Evolutionary conservation across 2,888 invertebrate species (phyloP).

Genomic region (Gymnoscelis rufifasciata): DNA sequence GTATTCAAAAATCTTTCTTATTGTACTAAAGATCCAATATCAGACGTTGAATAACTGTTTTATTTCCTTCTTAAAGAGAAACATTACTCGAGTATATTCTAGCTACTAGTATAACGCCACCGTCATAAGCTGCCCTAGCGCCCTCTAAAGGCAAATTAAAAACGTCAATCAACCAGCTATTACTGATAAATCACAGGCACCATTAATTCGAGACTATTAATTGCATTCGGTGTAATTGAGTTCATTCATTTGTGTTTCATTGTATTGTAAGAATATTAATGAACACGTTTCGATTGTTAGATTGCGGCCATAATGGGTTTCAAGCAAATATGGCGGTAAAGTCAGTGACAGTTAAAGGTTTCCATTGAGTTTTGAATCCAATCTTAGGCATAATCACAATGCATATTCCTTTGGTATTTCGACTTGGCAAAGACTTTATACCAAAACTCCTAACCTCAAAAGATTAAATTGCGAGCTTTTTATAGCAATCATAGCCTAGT

Average conservation of each 20-base stretch:
- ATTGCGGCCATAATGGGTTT: conserved; percentile 36
- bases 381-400: no score
- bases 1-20: no score
- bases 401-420: no score
- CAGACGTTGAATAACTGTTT: no score
- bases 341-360: background rate
- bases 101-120: background rate
- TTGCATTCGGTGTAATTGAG: conserved; percentile 64
- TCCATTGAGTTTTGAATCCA: no score
- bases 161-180: conserved; percentile 70
- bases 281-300: conserved; percentile 51
- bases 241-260: conserved; percentile 61
- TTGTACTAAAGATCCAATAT: no score
- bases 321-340: conserved; percentile 26
- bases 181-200: conserved; percentile 65
- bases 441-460: no score
- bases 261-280: conserved; percentile 48
- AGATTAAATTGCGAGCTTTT: no score
- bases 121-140: conserved; percentile 25
- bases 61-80: no score
- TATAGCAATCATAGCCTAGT: no score
- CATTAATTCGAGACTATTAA: conserved; percentile 66
- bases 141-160: conserved; percentile 57
- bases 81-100: no score
- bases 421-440: no score